Base-by-base conservation (phyloP, 2,888 invertebrate genomes). In the Galeopsomyia nigrocyanea region DNA sequence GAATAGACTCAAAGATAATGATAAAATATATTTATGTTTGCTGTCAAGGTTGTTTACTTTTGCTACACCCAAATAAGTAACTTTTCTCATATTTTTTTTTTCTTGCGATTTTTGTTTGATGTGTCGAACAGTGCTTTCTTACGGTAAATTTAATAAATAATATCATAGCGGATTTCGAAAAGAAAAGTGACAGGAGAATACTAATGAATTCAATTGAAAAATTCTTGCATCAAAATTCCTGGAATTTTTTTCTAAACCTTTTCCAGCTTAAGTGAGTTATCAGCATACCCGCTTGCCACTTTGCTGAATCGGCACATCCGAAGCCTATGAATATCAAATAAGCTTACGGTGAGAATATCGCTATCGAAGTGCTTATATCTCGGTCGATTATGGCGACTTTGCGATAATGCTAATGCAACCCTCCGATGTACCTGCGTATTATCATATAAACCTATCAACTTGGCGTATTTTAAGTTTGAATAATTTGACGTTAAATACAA, bases 321-420 rank as follows among this genome's bases (percentile, higher is more conserved):
- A 71, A 71, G 55, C 64, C 71, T 71, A 68, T 68, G 68, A 74
- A 74, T 75, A 68, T 75, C 58, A 71, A 73, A 73, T 64, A 53
- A 65, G 58, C 46, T 66, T 31, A 53, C 58, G 57, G 51, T 19
- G 26, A 39, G 55, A 68, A 71, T 74, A 71, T 63, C 55, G 56
- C 47, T 21, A 64, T 68, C 56, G 49, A 66, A 58, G 62, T 71
- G 67, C 58, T 68, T 75, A 61, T 70, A 53, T 58, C 39, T 69
- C 58, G 64, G 61, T 73, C 58, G 70, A 71, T 75, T 75, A 68
- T 55, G 50, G 64, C 22, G 21, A 39, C 53, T 46, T 13, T 10
- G 7, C 51, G 68, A 73, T 75, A 75, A 66, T 47, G 65, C 50
- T 76, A 71, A 73, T 65, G 72, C 63, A 70, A 47, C 69, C 55